These are phyloP conservation scores for Pseudococcus viburni DNA, from an alignment of 2,888 invertebrate species.

Conservation along the genomic window DNA sequence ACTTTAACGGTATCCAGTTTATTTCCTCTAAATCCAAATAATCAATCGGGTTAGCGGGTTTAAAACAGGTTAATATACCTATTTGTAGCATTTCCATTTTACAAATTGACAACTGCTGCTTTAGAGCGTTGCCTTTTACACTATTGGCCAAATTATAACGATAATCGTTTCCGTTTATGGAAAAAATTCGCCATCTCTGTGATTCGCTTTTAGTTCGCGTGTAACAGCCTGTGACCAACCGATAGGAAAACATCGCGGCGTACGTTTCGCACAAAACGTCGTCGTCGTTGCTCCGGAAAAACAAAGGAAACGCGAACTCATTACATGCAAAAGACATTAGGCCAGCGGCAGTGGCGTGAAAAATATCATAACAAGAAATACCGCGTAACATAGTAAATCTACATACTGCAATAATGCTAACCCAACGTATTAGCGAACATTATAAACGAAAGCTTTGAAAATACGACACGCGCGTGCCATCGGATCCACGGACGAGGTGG, in stretches of 20 bases:
- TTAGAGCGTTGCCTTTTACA: background rate
- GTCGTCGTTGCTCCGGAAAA: background rate
- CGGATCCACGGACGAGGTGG: too few relatives aligned
- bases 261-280: background rate
- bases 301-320: slow-evolving; percentile 43
- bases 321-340: slow-evolving; percentile 36
- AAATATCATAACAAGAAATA: slow-evolving; percentile 32
- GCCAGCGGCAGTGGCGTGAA: background rate
- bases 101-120: background rate
- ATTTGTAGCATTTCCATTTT: background rate
- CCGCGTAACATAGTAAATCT: too few relatives aligned
- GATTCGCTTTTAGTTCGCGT: background rate
- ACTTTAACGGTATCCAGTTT: background rate
- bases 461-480: slow-evolving; percentile 17
- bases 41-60: slow-evolving; percentile 20
- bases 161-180: slow-evolving; percentile 41
- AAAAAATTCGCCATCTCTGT: background rate
- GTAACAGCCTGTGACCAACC: slow-evolving; percentile 3
- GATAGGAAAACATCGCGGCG: slow-evolving; percentile 41
- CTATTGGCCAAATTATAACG: slow-evolving; percentile 5
- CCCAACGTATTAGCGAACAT: background rate
- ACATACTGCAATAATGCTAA: background rate
- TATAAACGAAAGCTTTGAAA: background rate
- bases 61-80: slow-evolving; percentile 17
- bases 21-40: background rate